Evolutionary conservation across 2,888 invertebrate genomes (phyloP).

Genomic region (Troides aeacus): DNA sequence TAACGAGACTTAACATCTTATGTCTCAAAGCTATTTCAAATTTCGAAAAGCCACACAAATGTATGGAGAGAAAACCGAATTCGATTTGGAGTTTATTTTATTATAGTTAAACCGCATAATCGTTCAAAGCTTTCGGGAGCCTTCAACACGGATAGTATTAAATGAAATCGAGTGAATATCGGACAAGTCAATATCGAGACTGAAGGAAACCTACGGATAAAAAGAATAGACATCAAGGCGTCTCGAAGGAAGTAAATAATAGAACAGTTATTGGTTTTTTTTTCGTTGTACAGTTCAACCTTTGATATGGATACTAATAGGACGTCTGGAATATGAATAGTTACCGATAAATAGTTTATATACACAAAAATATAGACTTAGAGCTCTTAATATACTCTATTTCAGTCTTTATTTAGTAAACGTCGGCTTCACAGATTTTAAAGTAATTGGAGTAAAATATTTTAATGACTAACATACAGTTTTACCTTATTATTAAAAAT

Average conservation of each 20-base stretch:
- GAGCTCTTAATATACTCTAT: neutral
- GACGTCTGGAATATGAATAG: neutral
- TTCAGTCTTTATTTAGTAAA: no score
- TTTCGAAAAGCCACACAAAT: neutral
- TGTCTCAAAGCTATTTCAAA: neutral
- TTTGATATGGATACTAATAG: neutral
- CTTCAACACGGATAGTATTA: conserved; percentile 3
- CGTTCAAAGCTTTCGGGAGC: conserved; percentile 11
- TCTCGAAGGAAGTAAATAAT: conserved; percentile 6
- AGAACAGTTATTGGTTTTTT: conserved; percentile 6
- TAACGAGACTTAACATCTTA: neutral
- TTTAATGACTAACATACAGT: no score
- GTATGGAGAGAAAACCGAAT: conserved; percentile 1
- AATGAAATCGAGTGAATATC: conserved; percentile 18
- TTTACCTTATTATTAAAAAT: no score
- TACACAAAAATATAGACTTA: neutral
- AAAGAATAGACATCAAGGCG: conserved; percentile 4
- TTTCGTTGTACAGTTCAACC: neutral
- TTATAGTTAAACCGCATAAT: neutral
- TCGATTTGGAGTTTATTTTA: conserved; percentile 1
- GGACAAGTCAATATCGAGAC: conserved; percentile 13
- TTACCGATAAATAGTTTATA: neutral
- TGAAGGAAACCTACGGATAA: conserved; percentile 6
- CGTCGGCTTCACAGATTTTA: no score
- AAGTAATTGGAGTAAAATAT: no score